phyloP scores from a whole-genome alignment of 2,113 vertebrate genomes.

The Furnarius figulus region DNA sequence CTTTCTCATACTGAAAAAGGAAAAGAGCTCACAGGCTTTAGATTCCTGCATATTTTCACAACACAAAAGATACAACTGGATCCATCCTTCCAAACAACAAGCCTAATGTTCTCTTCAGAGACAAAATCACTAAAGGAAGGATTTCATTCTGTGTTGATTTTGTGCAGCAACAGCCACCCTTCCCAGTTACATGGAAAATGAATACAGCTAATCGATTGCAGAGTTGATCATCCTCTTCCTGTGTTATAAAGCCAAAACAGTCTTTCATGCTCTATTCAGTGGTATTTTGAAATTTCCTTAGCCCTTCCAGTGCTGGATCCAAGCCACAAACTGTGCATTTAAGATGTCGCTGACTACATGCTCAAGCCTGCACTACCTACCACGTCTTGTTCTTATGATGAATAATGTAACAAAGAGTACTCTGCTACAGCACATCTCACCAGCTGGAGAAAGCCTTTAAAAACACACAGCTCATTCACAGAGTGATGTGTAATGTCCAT shows the following conservation, averaged over 20 bases:
- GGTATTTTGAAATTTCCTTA: neutral
- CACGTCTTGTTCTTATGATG: rapidly evolving
- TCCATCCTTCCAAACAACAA: neutral
- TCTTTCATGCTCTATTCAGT: neutral
- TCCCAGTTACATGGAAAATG: neutral
- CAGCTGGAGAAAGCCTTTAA: neutral
- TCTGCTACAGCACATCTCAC: neutral
- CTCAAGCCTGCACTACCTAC: neutral
- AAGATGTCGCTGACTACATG: neutral
- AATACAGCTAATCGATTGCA: neutral
- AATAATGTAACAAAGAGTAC: neutral
- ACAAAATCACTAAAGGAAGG: neutral
- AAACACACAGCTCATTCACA: neutral
- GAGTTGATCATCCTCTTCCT: neutral
- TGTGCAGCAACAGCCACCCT: neutral
- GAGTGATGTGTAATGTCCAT: neutral
- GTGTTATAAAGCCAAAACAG: neutral
- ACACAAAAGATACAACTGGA: neutral
- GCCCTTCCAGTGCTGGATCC: neutral
- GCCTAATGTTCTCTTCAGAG: neutral
- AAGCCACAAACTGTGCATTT: neutral
- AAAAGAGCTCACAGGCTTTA: neutral
- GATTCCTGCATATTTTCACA: neutral
- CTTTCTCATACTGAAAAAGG: neutral
- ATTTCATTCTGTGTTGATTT: neutral